Evolutionary conservation across 37 sponge, comb jelly and placozoan species (phyloP), one percentile per base, ranked within the genome.

Genomic region (Eunapius fragilis): DNA sequence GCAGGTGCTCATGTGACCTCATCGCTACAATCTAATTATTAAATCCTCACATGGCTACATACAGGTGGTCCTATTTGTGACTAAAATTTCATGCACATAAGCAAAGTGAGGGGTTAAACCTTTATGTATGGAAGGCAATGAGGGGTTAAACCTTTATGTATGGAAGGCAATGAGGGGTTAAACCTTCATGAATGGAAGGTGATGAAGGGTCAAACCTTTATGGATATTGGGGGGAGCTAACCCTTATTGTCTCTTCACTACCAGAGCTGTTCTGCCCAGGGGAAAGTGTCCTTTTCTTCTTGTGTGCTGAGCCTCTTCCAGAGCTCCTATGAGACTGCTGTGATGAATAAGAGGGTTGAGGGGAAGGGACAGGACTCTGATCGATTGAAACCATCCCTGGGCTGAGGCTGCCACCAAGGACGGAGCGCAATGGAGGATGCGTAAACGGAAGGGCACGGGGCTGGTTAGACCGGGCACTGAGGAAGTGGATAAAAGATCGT

Each of bases 321-420:
- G 68, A 31, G 26, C 85, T 85, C 11, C 76, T 73, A 0, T 19
- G 41, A 3, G 90, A 85, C 48, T 48, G 80, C 19, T 84, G 85
- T 0, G 81, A 85, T 13, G 77, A 76, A 82, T 70, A 82, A 31
- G 82, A 82, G 30, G 86, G 82, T 23, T 90, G 85, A 9, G 90
- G 90, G 70, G 90, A 90, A 71, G 90, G 86, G 68, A 90, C 80
- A 9, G 90, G 90, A 35, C 86, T 90, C n/a, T 67, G 85, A 31
- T 48, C 89, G 2, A 50, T 36, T 0, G 90, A 90, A 22, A 84
- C 70, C 26, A 79, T 88, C 25, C 76, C 77, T 0, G 86, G 86
- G 49, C 79, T 86, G 12, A 47, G 70, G 33, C 83, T 75, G 31
- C 47, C 76, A 31, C 68, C 69, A 68, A 68, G 0, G 25, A 76